Percentiles rank a stretch among this genome's conserved stretches.
Evolutionary conservation across 2,113 vertebrate species (phyloP).

Genomic region (Lipophrys pholis): DNA sequence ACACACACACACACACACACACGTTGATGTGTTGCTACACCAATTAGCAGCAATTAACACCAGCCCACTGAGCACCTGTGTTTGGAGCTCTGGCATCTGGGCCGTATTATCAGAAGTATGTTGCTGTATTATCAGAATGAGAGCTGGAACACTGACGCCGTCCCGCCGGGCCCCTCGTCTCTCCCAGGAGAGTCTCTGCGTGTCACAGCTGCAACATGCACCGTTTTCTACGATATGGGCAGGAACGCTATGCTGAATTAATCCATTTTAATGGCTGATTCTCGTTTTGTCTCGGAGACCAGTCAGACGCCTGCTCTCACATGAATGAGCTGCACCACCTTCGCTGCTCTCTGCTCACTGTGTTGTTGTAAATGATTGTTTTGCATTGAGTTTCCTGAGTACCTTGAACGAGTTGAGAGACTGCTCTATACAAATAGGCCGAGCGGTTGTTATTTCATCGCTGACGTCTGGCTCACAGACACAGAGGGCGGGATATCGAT

Average conservation of each 20-base stretch:
- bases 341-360: slow-evolving; percentile 10
- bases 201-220: slow-evolving; percentile 26
- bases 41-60: slow-evolving; percentile 88
- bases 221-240: slow-evolving; percentile 2
- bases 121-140: slow-evolving; percentile 69
- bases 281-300: slow-evolving; percentile 37
- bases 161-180: slow-evolving; percentile 24
- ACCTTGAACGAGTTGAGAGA: slow-evolving; percentile 60
- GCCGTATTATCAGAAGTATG: slow-evolving; percentile 71
- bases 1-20: slow-evolving; percentile 49
- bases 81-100: slow-evolving; percentile 75
- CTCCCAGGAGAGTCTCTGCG: slow-evolving; percentile 29
- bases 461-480: slow-evolving; percentile 57
- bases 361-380: slow-evolving; percentile 74
- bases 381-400: slow-evolving; percentile 70
- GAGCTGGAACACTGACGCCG: slow-evolving; percentile 51
- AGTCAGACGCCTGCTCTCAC: slow-evolving; percentile 17
- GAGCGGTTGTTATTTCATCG: slow-evolving; percentile 74
- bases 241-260: slow-evolving; percentile 4
- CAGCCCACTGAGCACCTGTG: slow-evolving; percentile 78
- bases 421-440: slow-evolving; percentile 73
- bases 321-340: slow-evolving; percentile 30
- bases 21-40: slow-evolving; percentile 78
- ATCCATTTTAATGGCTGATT: slow-evolving; percentile 37
- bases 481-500: slow-evolving; percentile 68